phyloP scores from a whole-genome alignment of 2,888 invertebrate species.

The Heliconius aoede region DNA sequence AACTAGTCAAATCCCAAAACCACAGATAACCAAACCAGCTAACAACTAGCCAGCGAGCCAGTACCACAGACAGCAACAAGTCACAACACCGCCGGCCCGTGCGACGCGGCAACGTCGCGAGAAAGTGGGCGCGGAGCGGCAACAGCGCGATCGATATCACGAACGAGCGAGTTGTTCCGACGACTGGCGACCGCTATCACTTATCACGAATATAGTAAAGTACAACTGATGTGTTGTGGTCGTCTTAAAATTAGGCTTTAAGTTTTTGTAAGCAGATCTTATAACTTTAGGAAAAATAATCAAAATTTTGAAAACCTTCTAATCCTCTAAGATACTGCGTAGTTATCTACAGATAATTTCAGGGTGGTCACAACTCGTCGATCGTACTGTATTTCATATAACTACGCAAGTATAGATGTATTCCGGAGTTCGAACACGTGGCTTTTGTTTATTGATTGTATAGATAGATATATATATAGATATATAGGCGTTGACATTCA shows the following conservation, averaged over 20 bases:
- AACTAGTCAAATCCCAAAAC: not conserved
- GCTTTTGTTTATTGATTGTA: conserved; percentile 39
- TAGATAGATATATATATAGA: not conserved
- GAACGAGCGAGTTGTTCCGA: conserved; percentile 41
- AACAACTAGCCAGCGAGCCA: not conserved
- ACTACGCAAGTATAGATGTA: conserved; percentile 24
- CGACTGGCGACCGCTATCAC: conserved; percentile 32
- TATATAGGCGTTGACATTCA: conserved; percentile 14
- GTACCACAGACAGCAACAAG: conserved; percentile 62
- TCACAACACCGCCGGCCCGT: conserved; percentile 56
- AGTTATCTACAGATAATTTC: too few species aligned
- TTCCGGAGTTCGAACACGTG: conserved; percentile 33
- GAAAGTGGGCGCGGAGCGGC: conserved; percentile 64
- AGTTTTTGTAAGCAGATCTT: too few species aligned
- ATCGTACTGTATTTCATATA: not conserved
- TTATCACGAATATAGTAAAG: conserved; percentile 8
- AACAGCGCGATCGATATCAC: conserved; percentile 65
- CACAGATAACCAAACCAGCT: not conserved
- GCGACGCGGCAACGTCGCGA: conserved; percentile 66
- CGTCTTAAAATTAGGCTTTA: not conserved
- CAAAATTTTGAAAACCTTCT: too few species aligned
- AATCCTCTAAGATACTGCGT: not conserved
- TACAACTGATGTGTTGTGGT: not conserved
- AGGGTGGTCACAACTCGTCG: not conserved
- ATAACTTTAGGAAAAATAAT: too few species aligned